phyloP scores from a whole-genome alignment of 2,888 invertebrate genomes.

The Argyresthia goedartella region DNA sequence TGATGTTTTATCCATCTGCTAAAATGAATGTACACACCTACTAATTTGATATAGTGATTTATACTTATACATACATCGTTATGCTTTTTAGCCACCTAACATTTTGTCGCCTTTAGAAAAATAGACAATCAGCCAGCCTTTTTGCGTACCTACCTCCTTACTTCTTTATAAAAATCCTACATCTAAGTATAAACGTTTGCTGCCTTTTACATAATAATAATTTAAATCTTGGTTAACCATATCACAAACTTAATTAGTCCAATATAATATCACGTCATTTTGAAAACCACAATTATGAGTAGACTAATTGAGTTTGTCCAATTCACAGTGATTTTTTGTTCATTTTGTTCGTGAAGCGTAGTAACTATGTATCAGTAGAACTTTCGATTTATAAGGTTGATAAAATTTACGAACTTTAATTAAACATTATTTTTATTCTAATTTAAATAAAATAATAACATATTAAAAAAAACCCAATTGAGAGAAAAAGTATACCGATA shows the following conservation, averaged over 20 bases:
- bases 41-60: neutral
- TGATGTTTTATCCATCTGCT: neutral
- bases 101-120: constrained; percentile 49
- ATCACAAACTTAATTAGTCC: neutral
- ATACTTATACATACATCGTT: constrained; percentile 15
- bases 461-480: no score
- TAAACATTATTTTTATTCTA: no score
- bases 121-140: constrained; percentile 39
- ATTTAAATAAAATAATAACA: no score
- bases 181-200: constrained; percentile 4
- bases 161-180: constrained; percentile 1
- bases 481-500: no score
- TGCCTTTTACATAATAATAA: constrained; percentile 11
- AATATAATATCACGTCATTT: no score
- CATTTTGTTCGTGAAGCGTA: neutral
- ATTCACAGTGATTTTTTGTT: neutral
- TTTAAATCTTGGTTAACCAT: constrained; percentile 5
- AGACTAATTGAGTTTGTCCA: neutral
- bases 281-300: neutral
- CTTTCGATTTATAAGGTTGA: no score
- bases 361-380: no score
- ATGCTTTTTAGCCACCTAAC: constrained; percentile 61
- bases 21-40: neutral
- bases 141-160: neutral
- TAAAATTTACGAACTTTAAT: no score